Evolutionary conservation across 1,140 invertebrate genomes (phyloP).

Genomic region (Drosophila setifemur): DNA sequence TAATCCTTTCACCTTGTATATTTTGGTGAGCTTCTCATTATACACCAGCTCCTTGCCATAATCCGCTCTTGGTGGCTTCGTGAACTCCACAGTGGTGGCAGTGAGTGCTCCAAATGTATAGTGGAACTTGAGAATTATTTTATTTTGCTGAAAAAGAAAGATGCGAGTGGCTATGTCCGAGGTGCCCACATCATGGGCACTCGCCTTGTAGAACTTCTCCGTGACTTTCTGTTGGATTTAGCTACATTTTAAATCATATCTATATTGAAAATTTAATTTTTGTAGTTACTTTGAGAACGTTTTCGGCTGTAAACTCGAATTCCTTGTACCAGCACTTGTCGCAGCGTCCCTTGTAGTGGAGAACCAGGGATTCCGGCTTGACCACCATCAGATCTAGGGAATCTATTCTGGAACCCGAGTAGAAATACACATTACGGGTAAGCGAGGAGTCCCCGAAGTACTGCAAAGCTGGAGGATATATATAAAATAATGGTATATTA

Average conservation of each 20-base stretch:
- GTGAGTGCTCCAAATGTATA: slow-evolving; percentile 87
- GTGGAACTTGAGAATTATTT: slow-evolving; percentile 87
- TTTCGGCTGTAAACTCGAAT: slow-evolving; percentile 50
- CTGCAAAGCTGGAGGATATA: slow-evolving; percentile 44
- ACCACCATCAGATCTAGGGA: slow-evolving; percentile 56
- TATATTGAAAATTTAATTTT: background rate
- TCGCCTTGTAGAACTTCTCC: slow-evolving; percentile 43
- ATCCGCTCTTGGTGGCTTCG: slow-evolving; percentile 86
- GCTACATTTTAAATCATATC: background rate
- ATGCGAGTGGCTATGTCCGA: slow-evolving; percentile 86
- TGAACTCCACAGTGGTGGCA: slow-evolving; percentile 86
- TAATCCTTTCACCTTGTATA: slow-evolving; percentile 84
- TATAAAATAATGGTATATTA: background rate
- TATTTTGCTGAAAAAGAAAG: slow-evolving; percentile 85
- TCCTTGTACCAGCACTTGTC: slow-evolving; percentile 67
- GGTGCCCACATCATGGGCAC: slow-evolving; percentile 29
- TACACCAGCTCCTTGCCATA: slow-evolving; percentile 86
- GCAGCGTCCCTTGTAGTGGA: slow-evolving; percentile 52
- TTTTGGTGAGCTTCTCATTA: slow-evolving; percentile 85
- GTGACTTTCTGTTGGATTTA: slow-evolving; percentile 44
- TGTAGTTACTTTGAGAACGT: slow-evolving; percentile 32
- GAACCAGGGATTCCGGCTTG: slow-evolving; percentile 14
- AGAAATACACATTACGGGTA: slow-evolving; percentile 85
- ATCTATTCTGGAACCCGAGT: slow-evolving; percentile 75
- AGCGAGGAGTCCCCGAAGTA: slow-evolving; percentile 37